phyloP scores from a whole-genome alignment of 2,888 invertebrate genomes.

The Polymixis flavicincta region DNA sequence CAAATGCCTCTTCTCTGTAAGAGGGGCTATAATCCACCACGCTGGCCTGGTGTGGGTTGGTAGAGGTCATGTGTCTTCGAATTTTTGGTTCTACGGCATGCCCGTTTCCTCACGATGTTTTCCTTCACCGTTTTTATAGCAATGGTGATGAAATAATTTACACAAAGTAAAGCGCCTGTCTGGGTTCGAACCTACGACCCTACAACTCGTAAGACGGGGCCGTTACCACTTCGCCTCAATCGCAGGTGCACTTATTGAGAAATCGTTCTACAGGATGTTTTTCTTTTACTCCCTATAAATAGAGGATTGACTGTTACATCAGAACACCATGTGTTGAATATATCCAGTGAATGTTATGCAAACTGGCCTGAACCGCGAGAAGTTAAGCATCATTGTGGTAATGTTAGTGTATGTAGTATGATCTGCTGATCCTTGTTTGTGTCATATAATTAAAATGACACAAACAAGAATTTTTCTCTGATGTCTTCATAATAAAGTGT shows the following conservation, averaged over 20 bases:
- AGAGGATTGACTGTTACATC: neutral
- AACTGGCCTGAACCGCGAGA: slow-evolving; percentile 27
- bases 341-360: slow-evolving; percentile 36
- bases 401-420: neutral
- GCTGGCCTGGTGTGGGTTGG: no score
- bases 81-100: no score
- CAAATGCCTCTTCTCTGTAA: no score
- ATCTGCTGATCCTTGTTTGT: slow-evolving; percentile 28
- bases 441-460: slow-evolving; percentile 31
- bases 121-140: no score
- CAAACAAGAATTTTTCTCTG: slow-evolving; percentile 37
- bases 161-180: no score
- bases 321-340: slow-evolving; percentile 20
- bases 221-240: no score
- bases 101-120: no score
- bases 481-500: slow-evolving; percentile 14
- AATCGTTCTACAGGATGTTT: neutral
- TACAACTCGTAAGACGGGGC: no score
- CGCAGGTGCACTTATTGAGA: neutral
- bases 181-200: no score
- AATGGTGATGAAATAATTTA: no score
- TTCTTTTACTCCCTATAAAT: neutral
- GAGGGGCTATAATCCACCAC: no score
- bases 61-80: no score
- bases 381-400: slow-evolving; percentile 40